Conservation (phyloP, 2,113 vertebrate genomes). For the Beaufortia kweichowensis region DNA sequence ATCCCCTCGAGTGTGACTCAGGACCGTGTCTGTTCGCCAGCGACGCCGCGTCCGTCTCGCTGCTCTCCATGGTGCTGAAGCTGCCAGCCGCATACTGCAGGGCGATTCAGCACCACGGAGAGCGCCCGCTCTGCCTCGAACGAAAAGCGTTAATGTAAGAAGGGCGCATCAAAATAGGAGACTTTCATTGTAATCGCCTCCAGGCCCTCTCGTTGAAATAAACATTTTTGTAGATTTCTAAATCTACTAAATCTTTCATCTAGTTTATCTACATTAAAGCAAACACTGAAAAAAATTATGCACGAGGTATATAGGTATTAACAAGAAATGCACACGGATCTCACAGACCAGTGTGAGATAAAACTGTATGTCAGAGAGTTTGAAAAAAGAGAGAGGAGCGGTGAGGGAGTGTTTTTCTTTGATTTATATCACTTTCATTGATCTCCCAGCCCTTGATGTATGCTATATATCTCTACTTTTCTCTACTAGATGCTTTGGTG, state of each 20-base stretch:
- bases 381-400: not conserved
- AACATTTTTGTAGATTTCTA: conserved; percentile 1
- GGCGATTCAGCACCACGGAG: conserved; percentile 62
- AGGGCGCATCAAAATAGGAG: not conserved
- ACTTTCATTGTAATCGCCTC: conserved; percentile 6
- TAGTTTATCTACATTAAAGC: not conserved
- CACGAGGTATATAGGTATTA: not conserved
- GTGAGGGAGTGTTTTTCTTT: conserved; percentile 15
- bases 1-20: conserved; percentile 33
- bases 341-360: not conserved
- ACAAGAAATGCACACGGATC: not conserved
- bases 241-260: too few relatives aligned
- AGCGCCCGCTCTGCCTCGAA: conserved; percentile 51
- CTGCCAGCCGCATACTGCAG: not conserved
- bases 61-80: conserved; percentile 6
- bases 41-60: conserved; percentile 3
- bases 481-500: conserved; percentile 77
- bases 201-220: not conserved
- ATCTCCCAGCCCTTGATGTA: conserved; percentile 19
- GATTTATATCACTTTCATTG: conserved; percentile 34
- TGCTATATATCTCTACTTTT: conserved; percentile 75
- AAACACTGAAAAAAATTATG: too few relatives aligned
- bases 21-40: conserved; percentile 2
- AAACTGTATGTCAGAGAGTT: too few relatives aligned
- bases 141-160: conserved; percentile 40